Conservation (phyloP, 2,888 invertebrate genomes). For the Aphrophora alni region DNA sequence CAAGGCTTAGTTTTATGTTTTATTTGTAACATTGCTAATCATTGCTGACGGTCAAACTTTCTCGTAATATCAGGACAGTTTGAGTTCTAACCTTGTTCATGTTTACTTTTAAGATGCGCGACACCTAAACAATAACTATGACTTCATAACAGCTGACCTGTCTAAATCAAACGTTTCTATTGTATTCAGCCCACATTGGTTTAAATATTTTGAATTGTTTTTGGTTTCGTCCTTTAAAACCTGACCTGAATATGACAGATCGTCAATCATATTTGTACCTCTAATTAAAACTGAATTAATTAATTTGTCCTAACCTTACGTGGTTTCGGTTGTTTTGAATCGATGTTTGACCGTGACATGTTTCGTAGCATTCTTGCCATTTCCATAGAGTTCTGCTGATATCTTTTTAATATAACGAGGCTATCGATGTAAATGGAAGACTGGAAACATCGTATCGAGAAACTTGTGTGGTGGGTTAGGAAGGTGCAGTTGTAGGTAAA, state of each 20-base stretch:
- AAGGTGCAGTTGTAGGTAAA: too few species aligned
- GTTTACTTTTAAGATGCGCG: not conserved
- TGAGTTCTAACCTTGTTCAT: not conserved
- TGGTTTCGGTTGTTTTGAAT: not conserved
- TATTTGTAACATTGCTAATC: too few species aligned
- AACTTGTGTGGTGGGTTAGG: too few species aligned
- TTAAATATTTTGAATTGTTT: too few species aligned
- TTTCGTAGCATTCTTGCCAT: not conserved
- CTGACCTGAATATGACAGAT: not conserved
- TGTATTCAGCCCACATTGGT: too few species aligned
- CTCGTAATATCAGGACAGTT: not conserved
- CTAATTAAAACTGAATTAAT: not conserved
- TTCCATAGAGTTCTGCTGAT: too few species aligned
- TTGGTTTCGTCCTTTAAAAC: not conserved
- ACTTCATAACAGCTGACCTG: not conserved
- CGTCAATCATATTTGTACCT: not conserved
- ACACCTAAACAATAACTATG: not conserved
- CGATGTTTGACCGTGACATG: not conserved
- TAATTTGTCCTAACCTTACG: not conserved
- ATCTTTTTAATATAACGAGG: too few species aligned
- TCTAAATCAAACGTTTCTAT: too few species aligned
- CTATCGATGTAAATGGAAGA: too few species aligned
- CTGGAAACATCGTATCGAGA: too few species aligned
- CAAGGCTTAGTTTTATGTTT: too few species aligned
- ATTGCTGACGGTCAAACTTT: too few species aligned